Conservation (phyloP, 2,888 invertebrate species). For the Allygus modestus region DNA sequence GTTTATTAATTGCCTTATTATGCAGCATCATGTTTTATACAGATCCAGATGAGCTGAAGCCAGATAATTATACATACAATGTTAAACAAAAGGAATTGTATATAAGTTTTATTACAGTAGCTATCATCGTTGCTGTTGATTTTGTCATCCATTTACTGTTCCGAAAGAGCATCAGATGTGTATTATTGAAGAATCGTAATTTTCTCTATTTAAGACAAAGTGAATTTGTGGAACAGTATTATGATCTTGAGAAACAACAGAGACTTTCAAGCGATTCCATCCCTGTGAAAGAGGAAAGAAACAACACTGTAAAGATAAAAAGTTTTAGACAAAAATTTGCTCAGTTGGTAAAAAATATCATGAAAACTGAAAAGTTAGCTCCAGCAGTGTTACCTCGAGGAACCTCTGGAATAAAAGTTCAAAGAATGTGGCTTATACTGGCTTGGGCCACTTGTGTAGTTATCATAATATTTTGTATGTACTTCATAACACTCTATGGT, state of each 20-base stretch:
- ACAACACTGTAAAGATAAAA: neutral
- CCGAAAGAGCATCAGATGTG: neutral
- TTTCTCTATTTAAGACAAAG: neutral
- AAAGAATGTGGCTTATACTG: neutral
- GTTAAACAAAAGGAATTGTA: neutral
- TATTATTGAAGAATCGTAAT: neutral
- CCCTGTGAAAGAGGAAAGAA: neutral
- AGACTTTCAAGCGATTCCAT: neutral
- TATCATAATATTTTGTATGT: neutral
- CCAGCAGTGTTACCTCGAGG: neutral
- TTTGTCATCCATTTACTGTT: neutral
- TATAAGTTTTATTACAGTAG: neutral
- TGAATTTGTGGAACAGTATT: neutral
- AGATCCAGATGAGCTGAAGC: neutral
- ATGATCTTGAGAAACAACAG: neutral
- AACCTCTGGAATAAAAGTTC: neutral
- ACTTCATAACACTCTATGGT: neutral
- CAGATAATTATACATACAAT: neutral
- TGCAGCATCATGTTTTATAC: constrained; percentile 3
- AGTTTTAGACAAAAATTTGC: neutral
- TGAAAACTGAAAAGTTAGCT: neutral
- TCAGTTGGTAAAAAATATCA: neutral
- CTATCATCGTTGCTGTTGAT: neutral
- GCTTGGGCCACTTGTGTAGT: neutral
- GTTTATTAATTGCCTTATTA: neutral